phyloP scores from a whole-genome alignment of 1,140 invertebrate species.

The Apis dorsata region DNA sequence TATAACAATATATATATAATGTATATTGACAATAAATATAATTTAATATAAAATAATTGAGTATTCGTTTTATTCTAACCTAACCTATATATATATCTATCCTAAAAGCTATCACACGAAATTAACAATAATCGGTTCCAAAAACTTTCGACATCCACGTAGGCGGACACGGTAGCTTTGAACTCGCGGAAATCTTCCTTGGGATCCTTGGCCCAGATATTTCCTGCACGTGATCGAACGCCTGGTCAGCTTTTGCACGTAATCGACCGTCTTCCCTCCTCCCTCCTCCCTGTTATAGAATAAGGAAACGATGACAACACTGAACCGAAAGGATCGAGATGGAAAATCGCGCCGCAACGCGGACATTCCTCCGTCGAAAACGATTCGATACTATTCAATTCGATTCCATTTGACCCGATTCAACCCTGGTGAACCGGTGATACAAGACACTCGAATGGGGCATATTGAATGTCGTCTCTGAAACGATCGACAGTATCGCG shows the following conservation, averaged over 20 bases:
- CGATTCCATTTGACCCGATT: not conserved
- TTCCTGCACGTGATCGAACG: constrained; percentile 41
- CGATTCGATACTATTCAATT: not conserved
- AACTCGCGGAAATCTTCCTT: constrained; percentile 42
- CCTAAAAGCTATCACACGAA: too few species aligned
- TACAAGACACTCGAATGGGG: not conserved
- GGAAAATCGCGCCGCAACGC: not conserved
- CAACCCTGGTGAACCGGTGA: not conserved
- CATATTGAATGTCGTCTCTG: not conserved
- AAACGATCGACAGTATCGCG: not conserved
- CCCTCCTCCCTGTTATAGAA: constrained; percentile 1
- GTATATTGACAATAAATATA: too few species aligned
- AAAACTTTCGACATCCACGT: not conserved
- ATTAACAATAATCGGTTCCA: too few species aligned
- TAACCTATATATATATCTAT: too few species aligned
- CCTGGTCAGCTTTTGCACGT: constrained; percentile 44
- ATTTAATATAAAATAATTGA: too few species aligned
- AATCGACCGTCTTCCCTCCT: constrained; percentile 15
- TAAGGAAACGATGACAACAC: constrained; percentile 28
- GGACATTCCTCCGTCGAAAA: not conserved
- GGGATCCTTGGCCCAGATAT: constrained; percentile 51
- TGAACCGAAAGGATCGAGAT: not conserved
- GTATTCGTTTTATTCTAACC: too few species aligned
- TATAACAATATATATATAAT: too few species aligned
- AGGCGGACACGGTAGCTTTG: constrained; percentile 30